These are phyloP conservation scores for Cyrtorhinus lividipennis DNA, from an alignment of 1,140 invertebrate genomes.

Conservation along the genomic window DNA sequence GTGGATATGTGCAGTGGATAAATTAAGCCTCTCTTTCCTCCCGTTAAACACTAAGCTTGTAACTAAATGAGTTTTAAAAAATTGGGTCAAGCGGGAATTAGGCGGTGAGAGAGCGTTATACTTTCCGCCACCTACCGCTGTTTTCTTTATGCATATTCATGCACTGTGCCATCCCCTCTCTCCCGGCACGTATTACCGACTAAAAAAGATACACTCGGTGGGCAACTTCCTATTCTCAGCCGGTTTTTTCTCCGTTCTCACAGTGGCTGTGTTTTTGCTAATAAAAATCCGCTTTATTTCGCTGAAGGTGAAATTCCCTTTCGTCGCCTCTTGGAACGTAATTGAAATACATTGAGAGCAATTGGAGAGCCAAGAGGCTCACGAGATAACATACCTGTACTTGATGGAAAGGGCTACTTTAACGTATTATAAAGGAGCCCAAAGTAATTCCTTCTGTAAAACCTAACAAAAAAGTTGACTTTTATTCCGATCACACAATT, in stretches of 20 bases:
- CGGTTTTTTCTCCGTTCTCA: neutral
- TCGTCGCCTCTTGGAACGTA: too few species aligned
- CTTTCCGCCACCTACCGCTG: too few species aligned
- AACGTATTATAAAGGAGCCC: too few species aligned
- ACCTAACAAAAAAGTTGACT: too few species aligned
- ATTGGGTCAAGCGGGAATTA: neutral
- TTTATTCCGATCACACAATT: too few species aligned
- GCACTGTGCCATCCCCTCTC: too few species aligned
- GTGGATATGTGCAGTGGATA: too few species aligned
- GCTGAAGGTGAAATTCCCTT: too few species aligned
- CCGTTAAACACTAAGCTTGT: neutral
- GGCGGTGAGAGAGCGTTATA: neutral
- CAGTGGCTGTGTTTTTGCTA: neutral
- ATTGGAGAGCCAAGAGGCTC: too few species aligned
- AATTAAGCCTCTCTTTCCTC: neutral
- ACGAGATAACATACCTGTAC: too few species aligned
- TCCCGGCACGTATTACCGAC: neutral
- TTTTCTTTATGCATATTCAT: neutral
- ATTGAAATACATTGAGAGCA: neutral
- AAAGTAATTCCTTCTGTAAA: too few species aligned
- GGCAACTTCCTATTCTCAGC: neutral
- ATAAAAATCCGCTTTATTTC: neutral
- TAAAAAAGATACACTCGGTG: neutral
- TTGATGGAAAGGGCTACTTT: too few species aligned
- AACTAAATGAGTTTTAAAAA: neutral